A percentile compares a stretch with the other conserved stretches of the same genome.
Conservation (phyloP, 2,888 invertebrate species). For the Yponomeuta evonymella region DNA sequence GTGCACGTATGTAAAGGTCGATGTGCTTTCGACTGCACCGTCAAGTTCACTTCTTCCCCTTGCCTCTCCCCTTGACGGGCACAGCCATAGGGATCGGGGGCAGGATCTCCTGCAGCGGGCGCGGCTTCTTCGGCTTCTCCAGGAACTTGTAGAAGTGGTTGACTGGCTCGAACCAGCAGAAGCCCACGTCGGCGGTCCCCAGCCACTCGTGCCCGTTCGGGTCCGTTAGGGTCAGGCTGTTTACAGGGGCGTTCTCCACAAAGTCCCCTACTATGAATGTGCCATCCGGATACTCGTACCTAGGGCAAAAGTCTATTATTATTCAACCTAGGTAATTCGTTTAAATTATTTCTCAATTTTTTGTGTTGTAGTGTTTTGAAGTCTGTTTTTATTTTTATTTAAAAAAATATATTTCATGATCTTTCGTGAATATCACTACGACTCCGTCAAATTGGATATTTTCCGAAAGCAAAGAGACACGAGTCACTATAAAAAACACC, state of each 20-base stretch:
- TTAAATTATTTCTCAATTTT: too few species aligned
- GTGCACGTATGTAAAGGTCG: too few species aligned
- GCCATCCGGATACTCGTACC: constrained; percentile 69
- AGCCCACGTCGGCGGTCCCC: constrained; percentile 57
- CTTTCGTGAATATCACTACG: too few species aligned
- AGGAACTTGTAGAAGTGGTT: constrained; percentile 60
- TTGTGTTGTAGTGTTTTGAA: too few species aligned
- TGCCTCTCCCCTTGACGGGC: background rate
- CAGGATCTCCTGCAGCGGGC: constrained; percentile 21
- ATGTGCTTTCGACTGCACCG: background rate
- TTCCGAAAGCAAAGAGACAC: too few species aligned
- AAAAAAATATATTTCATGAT: too few species aligned
- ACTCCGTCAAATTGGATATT: too few species aligned
- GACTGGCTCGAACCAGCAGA: constrained; percentile 54
- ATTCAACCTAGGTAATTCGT: too few species aligned
- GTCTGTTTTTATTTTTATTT: too few species aligned
- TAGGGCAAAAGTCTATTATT: too few species aligned
- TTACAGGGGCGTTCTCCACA: constrained; percentile 65
- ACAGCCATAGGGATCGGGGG: background rate
- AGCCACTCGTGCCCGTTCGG: constrained; percentile 73
- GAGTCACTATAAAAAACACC: too few species aligned
- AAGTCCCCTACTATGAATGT: constrained; percentile 66
- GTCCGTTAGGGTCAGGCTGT: constrained; percentile 60
- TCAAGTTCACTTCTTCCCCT: constrained; percentile 25
- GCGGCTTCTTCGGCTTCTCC: constrained; percentile 31